Evolutionary conservation across 2,888 invertebrate species (phyloP), one percentile per base, ranked within the genome.

Genomic region (Tetheella fluctuosa): DNA sequence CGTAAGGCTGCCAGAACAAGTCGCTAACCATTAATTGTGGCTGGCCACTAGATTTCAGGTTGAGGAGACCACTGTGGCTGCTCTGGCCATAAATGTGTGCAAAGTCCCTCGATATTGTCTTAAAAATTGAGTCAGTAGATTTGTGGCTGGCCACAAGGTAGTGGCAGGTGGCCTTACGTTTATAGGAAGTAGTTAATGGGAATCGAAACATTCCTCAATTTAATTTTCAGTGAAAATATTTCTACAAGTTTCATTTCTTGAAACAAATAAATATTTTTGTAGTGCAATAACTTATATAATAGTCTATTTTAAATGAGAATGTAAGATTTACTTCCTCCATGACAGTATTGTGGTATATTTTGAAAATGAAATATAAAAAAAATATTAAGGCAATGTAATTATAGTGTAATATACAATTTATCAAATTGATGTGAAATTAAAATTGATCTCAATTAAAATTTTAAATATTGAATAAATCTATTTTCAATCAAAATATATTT

Each of bases 391-490:
- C 10, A 48, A 42, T 48, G 48, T 48, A 48, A 48, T 48, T 48
- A 42, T 42, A 56, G 28, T 23, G 30, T 54, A 37, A 23, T 20
- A 39, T 56, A 23, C 20, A 39, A 56, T 15, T 25, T 37, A 39
- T 20, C 17, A 23, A 37, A 56, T 37, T 39, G 37, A n/a, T 37
- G 34, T 48, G 20, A 48, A 48, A 48, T 48, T 48, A 48, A 67
- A 74, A 68, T 63, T 76, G 75, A 75, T 75, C 75, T 75, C 76
- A 74, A 65, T 68, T 7, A 48, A 48, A 48, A 20, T 2, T 42
- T n/a, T 39, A 39, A 39, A 66, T 17, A 59, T 59, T 59, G 55
- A 75, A 73, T 75, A 73, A 73, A 69, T 69, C 59, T 75, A 76
- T 76, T 73, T 73, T 73, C 59, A 63, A 73, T 66, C 59, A 57